Conservation (phyloP, 53 echinoderm and acorn worm species). For the Actinopyga echinites region DNA sequence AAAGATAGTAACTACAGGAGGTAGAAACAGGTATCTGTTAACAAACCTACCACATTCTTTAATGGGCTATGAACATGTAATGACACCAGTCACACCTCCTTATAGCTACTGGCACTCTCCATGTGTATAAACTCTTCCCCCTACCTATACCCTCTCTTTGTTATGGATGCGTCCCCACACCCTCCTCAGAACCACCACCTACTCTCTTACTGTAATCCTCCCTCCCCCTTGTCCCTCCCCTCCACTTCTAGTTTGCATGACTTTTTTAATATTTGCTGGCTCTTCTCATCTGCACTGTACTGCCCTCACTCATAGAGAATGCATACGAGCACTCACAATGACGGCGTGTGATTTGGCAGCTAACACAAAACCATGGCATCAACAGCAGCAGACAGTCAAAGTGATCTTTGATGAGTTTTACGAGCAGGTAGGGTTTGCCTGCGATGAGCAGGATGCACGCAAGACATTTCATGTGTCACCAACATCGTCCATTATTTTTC, state of each 20-base stretch:
- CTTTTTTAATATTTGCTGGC: not conserved
- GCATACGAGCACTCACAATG: conserved; percentile 84
- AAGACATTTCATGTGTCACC: too few species aligned
- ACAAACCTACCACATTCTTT: not conserved
- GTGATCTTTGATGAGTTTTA: conserved; percentile 99
- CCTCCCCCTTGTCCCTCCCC: not conserved
- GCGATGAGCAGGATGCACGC: too few species aligned
- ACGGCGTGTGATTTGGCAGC: conserved; percentile 97
- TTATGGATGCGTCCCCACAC: not conserved
- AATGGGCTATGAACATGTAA: not conserved
- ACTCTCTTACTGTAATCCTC: not conserved
- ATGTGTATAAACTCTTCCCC: not conserved
- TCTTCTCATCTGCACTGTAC: not conserved
- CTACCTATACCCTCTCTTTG: not conserved
- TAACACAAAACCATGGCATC: conserved; percentile 87
- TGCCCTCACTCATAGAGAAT: conserved; percentile 55
- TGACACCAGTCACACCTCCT: not conserved
- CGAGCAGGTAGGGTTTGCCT: conserved; percentile 77
- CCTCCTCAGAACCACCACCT: not conserved
- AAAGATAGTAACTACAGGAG: too few species aligned
- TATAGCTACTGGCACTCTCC: not conserved
- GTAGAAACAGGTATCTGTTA: too few species aligned
- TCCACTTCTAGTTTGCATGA: not conserved
- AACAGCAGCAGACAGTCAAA: conserved; percentile 93
- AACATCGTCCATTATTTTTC: too few species aligned